Evolutionary conservation across 2,113 vertebrate species (phyloP).

Genomic region (Narcine bancroftii): DNA sequence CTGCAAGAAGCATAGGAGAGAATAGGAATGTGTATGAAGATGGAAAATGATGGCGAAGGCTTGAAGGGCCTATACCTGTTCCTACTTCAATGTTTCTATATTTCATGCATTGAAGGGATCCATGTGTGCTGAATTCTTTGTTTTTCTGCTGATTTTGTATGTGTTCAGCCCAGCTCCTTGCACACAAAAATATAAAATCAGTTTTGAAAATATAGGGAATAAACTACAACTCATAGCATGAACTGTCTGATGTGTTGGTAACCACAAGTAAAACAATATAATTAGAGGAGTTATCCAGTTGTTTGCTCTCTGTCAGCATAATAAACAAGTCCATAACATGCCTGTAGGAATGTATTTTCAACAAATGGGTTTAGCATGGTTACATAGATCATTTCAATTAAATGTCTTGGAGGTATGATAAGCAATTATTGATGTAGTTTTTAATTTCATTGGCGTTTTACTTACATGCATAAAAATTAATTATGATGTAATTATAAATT

Average conservation of each 20-base stretch:
- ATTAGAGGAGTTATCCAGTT: background rate
- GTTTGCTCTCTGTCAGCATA: background rate
- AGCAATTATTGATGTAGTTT: too few species aligned
- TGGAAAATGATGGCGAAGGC: too few species aligned
- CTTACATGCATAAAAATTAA: too few species aligned
- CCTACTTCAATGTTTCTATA: too few species aligned
- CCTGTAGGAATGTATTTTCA: too few species aligned
- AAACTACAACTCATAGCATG: background rate
- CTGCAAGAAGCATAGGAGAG: background rate
- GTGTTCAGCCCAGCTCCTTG: background rate
- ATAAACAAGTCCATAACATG: background rate
- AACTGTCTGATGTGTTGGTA: background rate
- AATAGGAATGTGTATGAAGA: background rate
- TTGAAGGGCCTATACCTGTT: too few species aligned
- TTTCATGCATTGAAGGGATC: background rate
- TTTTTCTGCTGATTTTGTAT: background rate
- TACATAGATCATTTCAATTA: too few species aligned
- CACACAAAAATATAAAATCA: background rate
- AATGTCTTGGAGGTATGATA: too few species aligned
- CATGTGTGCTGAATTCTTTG: background rate
- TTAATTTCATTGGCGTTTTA: too few species aligned
- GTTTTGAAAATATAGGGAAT: background rate
- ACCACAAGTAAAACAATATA: background rate
- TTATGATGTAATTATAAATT: too few species aligned
- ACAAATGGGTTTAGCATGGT: too few species aligned